phyloP scores from a whole-genome alignment of 2,888 invertebrate genomes.

The Eustalomyia histrio region DNA sequence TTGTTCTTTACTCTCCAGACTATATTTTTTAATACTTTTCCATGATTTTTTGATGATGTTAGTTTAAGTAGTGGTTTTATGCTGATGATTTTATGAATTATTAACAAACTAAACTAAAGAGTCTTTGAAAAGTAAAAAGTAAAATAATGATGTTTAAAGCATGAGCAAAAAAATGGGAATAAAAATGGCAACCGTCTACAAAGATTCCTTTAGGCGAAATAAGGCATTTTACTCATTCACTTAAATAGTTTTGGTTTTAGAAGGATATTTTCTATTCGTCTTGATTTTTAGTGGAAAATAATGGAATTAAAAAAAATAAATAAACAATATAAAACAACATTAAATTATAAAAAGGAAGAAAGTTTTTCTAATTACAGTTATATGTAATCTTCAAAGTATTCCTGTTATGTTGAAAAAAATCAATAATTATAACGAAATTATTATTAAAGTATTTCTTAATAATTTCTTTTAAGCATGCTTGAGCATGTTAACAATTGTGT shows the following conservation, averaged over 20 bases:
- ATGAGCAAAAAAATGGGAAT: slow-evolving; percentile 13
- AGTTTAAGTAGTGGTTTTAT: slow-evolving; percentile 64
- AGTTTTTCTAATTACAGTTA: not conserved
- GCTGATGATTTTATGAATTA: slow-evolving; percentile 65
- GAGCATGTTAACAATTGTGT: slow-evolving; percentile 15
- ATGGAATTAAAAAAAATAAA: not conserved
- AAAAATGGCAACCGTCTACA: slow-evolving; percentile 30
- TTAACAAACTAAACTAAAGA: slow-evolving; percentile 51
- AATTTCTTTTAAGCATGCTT: slow-evolving; percentile 20
- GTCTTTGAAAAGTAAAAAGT: not conserved
- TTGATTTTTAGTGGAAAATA: not conserved
- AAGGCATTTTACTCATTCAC: slow-evolving; percentile 26
- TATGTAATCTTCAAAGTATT: not conserved
- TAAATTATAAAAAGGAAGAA: slow-evolving; percentile 19
- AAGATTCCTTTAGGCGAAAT: slow-evolving; percentile 38
- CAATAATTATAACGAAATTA: not conserved
- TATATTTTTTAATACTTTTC: slow-evolving; percentile 48
- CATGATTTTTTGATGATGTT: slow-evolving; percentile 63
- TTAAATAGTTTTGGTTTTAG: slow-evolving; percentile 47
- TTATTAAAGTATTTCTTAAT: slow-evolving; percentile 15
- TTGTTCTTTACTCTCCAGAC: not conserved
- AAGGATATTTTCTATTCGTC: not conserved
- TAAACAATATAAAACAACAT: slow-evolving; percentile 13
- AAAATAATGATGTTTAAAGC: slow-evolving; percentile 37
- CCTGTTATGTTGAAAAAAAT: not conserved